Evolutionary conservation across 2,113 vertebrate genomes (phyloP), one percentile per base, ranked within the genome.

Genomic region (Campylomormyrus tamandua): DNA sequence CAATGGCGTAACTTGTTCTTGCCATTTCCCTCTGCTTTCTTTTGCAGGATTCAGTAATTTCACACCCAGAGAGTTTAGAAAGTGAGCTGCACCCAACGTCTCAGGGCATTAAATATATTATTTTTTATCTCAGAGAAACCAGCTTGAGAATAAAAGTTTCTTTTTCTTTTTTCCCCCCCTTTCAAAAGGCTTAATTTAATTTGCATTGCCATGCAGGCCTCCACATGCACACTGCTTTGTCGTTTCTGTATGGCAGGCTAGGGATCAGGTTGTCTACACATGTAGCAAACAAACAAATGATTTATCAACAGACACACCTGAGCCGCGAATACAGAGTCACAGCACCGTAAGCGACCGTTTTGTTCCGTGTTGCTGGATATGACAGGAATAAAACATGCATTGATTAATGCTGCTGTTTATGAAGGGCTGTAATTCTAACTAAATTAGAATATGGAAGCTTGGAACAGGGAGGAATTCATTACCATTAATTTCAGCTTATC

Each of bases 81-180:
- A 87, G 27, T 86, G 83, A 86, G 49, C 83, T 27, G 48, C 6
- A 21, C 27, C 42, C 46, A 27, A 87, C 17, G 85, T 87, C 50
- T 87, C 13, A 11, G 49, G 48, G 50, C 27, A 52, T 50, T 87
- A 53, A 35, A n/a, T 53, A 46, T 84, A 46, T n/a, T 46, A 10
- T 52, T 52, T 53, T 53, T 53, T 52, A 35, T 87, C 48, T 87
- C 85, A 35, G 19, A 52, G 49, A 87, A 87, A 49, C 83, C 83
- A 86, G 83, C 83, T 86, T 86, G 83, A 50, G 48, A 86, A 46
- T 50, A n/a, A 86, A 48, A n/a, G 45, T 86, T 13, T 86, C n/a
- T 48, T 35, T 53, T 52, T 27, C 21, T 50, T 31, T 27, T 50
- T 31, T 31, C 0, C 62, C 62, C 62, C 62, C 84, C 1, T 50